Conservation (phyloP, 1,140 invertebrate species). For the Pseudomyrmex cubaensis region DNA sequence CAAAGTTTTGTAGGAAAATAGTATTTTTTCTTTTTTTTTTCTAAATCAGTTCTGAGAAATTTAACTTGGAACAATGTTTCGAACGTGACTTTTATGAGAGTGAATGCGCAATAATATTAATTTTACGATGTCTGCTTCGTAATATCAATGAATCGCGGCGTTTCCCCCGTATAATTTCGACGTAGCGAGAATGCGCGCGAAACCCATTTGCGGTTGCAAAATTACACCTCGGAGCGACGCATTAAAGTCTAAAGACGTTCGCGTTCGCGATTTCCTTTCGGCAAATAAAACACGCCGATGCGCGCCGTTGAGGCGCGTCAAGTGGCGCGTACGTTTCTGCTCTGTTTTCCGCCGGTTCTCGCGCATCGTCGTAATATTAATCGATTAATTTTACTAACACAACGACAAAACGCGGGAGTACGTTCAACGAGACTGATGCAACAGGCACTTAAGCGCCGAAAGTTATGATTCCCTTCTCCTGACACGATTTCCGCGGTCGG, state of each 20-base stretch:
- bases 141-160: constrained; percentile 29
- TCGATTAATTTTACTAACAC: constrained; percentile 18
- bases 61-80: constrained; percentile 2
- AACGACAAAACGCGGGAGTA: not conserved
- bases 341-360: not conserved
- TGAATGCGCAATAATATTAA: constrained; percentile 28
- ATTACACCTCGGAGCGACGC: constrained; percentile 37
- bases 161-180: constrained; percentile 16
- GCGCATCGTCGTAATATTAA: not conserved
- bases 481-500: constrained; percentile 62
- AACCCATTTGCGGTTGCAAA: constrained; percentile 5
- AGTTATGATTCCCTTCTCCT: constrained; percentile 50
- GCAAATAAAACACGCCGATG: constrained; percentile 20
- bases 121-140: constrained; percentile 7
- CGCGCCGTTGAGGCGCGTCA: not conserved
- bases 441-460: constrained; percentile 29
- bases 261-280: constrained; percentile 13
- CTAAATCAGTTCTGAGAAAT: not conserved
- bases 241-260: constrained; percentile 21
- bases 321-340: not conserved
- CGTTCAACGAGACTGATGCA: not conserved
- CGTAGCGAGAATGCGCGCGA: not conserved
- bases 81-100: not conserved
- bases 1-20: not conserved
- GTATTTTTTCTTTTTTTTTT: not conserved